Evolutionary conservation across 2,113 vertebrate genomes (phyloP).

Genomic region (Syrmaticus mikado): DNA sequence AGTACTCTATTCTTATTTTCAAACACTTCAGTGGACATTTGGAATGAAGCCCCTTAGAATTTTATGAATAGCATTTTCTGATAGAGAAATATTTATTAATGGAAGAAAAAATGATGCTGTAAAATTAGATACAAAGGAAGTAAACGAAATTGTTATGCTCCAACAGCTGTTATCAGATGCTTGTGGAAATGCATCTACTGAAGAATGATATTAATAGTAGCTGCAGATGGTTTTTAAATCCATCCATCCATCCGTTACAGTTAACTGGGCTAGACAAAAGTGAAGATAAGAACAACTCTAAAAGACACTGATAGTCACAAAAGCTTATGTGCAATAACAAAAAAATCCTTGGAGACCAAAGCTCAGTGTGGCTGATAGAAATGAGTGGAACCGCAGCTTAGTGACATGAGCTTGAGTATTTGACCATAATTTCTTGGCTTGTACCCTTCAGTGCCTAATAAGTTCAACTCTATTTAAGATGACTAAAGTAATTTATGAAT

Average conservation of each 20-base stretch:
- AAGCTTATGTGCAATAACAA: not conserved
- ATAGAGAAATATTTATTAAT: not conserved
- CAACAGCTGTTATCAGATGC: slow-evolving; percentile 41
- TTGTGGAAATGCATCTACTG: not conserved
- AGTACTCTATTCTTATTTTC: not conserved
- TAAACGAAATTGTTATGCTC: not conserved
- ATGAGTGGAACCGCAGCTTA: not conserved
- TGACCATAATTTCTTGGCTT: not conserved
- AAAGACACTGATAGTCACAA: not conserved
- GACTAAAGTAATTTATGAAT: not conserved
- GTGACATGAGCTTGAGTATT: not conserved
- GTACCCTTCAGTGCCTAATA: fast-evolving
- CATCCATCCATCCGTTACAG: slow-evolving; percentile 24
- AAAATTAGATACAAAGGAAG: slow-evolving; percentile 39
- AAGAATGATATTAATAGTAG: slow-evolving; percentile 49
- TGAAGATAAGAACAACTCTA: not conserved
- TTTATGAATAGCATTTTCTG: not conserved
- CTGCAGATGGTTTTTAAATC: slow-evolving; percentile 47
- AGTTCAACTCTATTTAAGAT: not conserved
- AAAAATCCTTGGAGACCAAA: not conserved
- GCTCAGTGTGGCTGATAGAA: not conserved
- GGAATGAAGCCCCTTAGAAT: not conserved
- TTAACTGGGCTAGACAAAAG: not conserved
- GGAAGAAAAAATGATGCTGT: not conserved
- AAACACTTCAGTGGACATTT: not conserved